Evolutionary conservation across 2,113 vertebrate species (phyloP).

Genomic region (Malurus cyaneus): DNA sequence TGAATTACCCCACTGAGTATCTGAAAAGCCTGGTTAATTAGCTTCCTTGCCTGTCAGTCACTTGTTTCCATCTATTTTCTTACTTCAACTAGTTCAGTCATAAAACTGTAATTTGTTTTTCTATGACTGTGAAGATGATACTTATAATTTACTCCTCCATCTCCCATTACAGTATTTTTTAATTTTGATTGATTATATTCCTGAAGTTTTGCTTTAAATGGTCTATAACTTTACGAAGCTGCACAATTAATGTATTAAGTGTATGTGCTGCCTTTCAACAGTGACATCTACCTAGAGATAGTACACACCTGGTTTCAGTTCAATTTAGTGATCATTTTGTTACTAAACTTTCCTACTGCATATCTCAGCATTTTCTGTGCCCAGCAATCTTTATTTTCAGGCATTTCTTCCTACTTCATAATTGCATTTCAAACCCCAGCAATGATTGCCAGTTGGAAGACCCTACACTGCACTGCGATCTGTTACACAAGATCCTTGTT

Average conservation of each 20-base stretch:
- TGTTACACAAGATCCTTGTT: background rate
- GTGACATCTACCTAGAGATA: background rate
- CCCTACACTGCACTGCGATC: background rate
- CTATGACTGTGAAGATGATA: conserved; percentile 6
- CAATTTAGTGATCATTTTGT: background rate
- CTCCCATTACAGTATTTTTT: background rate
- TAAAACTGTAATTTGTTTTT: conserved; percentile 48
- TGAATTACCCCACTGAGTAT: conserved; percentile 30
- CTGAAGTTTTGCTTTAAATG: background rate
- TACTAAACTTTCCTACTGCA: background rate
- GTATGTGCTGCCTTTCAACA: background rate
- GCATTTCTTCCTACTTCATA: background rate
- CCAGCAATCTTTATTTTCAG: background rate
- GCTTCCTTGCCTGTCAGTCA: conserved; percentile 49
- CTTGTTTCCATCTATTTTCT: conserved; percentile 38
- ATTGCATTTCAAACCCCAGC: background rate
- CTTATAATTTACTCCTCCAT: conserved; percentile 28
- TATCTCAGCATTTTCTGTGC: background rate
- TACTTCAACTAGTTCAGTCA: conserved; percentile 25
- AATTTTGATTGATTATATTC: background rate
- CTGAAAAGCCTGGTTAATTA: conserved; percentile 44
- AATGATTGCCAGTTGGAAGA: background rate
- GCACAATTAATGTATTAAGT: background rate
- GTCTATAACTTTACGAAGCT: background rate
- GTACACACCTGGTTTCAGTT: background rate